phyloP scores from a whole-genome alignment of 2,113 vertebrate genomes.

The Tringa solitaria region DNA sequence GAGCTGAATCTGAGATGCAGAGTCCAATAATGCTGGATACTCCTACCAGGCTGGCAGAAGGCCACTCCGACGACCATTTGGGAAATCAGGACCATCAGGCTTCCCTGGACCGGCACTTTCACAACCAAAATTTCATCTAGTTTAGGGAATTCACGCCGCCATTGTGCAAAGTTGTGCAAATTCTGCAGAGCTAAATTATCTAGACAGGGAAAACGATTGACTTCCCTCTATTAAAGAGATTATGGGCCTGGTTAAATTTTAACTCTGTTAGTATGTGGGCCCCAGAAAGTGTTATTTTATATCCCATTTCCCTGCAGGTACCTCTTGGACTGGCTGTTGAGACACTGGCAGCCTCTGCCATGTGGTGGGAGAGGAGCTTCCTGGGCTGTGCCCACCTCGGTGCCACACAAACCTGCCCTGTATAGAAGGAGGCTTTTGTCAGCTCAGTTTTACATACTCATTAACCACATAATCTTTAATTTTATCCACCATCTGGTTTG shows the following conservation, averaged over 20 bases:
- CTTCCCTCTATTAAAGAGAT: neutral
- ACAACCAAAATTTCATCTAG: neutral
- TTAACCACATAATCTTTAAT: neutral
- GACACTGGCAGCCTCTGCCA: neutral
- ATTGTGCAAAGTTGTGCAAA: neutral
- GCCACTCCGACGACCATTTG: neutral
- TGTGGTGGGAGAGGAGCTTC: neutral
- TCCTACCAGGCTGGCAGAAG: neutral
- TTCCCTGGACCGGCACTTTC: neutral
- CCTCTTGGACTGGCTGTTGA: accelerated
- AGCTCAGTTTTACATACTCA: neutral
- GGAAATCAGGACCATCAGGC: neutral
- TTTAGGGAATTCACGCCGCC: neutral
- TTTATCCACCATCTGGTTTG: neutral
- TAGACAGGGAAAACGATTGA: neutral
- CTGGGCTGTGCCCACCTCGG: neutral
- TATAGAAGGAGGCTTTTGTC: neutral
- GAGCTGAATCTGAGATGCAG: neutral
- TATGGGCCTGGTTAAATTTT: neutral
- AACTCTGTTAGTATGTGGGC: neutral
- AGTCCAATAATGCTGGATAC: neutral
- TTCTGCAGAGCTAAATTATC: neutral
- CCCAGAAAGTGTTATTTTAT: neutral
- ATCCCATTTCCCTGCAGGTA: neutral
- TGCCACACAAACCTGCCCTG: neutral